phyloP scores from a whole-genome alignment of 2,888 invertebrate species.

The Hirtodrosophila alboralis region DNA sequence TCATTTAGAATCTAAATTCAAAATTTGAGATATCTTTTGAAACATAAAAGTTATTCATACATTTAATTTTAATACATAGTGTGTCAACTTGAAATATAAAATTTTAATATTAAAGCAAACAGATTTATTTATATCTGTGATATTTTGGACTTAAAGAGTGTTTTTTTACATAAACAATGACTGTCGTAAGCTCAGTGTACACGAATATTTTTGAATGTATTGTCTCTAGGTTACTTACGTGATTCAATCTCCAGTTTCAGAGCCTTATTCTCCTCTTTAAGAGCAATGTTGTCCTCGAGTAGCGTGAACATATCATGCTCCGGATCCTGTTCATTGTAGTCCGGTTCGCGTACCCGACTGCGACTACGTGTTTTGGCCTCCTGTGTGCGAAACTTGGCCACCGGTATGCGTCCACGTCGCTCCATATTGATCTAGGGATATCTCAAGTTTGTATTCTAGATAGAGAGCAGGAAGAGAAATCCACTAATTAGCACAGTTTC shows the following conservation, averaged over 20 bases:
- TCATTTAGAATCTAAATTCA: no score
- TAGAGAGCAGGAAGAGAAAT: slow-evolving; percentile 4
- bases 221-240: slow-evolving; percentile 67
- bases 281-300: slow-evolving; percentile 83
- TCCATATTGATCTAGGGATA: slow-evolving; percentile 67
- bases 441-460: slow-evolving; percentile 2
- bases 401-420: slow-evolving; percentile 83
- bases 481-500: slow-evolving; percentile 5
- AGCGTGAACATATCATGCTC: slow-evolving; percentile 83
- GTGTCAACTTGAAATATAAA: no score
- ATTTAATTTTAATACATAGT: no score
- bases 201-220: no score
- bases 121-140: no score
- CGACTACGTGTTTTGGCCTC: slow-evolving; percentile 83
- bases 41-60: no score
- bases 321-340: slow-evolving; percentile 83
- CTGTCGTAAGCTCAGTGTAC: no score
- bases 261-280: slow-evolving; percentile 83
- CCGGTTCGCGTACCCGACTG: slow-evolving; percentile 82
- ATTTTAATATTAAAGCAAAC: no score
- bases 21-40: no score
- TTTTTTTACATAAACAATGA: no score
- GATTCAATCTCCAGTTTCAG: slow-evolving; percentile 81
- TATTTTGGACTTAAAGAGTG: no score
- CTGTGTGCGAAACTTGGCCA: slow-evolving; percentile 83